Percentiles rank a stretch among this genome's conserved stretches.
These are phyloP conservation scores for Melanerpes formicivorus DNA, from an alignment of 2,113 vertebrate genomes.

Conservation along the genomic window DNA sequence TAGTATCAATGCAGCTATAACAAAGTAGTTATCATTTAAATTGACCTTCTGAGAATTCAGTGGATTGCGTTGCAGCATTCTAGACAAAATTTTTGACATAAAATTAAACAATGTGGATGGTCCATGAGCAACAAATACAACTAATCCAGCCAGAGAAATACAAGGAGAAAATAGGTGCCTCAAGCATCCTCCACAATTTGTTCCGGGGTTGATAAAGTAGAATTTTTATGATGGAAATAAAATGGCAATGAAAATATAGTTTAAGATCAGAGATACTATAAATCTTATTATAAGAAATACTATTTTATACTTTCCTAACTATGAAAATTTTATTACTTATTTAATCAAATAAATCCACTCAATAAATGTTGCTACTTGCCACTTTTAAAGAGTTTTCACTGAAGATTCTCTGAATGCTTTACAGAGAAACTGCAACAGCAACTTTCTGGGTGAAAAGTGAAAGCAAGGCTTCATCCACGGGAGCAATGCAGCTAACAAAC, in stretches of 20 bases:
- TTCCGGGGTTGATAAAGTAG: not conserved
- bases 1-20: not conserved
- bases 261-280: not conserved
- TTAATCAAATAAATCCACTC: conserved; percentile 53
- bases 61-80: not conserved
- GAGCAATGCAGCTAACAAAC: not conserved
- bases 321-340: conserved; percentile 47
- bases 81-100: not conserved
- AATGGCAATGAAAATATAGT: conserved; percentile 45
- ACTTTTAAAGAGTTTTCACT: conserved; percentile 4
- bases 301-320: conserved; percentile 43
- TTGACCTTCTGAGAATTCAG: not conserved
- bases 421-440: not conserved
- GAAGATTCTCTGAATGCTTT: not conserved
- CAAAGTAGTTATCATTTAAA: not conserved
- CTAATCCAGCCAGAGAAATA: conserved; percentile 18
- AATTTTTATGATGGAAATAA: conserved; percentile 45
- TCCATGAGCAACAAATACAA: not conserved
- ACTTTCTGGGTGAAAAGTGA: not conserved
- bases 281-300: conserved; percentile 36
- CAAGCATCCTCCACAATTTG: not conserved
- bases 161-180: not conserved
- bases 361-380: conserved; percentile 11
- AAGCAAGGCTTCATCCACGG: not conserved
- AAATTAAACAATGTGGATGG: conserved; percentile 26